Evolutionary conservation across 2,888 invertebrate genomes (phyloP).

Genomic region (Atherix ibis): DNA sequence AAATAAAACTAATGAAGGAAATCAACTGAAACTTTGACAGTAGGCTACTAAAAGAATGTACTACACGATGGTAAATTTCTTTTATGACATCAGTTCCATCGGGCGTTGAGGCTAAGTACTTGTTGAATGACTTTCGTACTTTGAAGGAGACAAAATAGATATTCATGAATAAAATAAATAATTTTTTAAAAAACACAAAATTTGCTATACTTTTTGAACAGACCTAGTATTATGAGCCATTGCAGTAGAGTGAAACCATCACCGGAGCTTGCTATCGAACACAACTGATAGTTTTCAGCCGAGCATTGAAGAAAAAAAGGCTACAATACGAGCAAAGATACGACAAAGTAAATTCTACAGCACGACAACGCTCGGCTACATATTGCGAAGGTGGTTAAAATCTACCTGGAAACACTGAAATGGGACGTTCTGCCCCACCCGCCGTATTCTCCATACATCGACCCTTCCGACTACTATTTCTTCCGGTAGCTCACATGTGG

Average conservation of each 20-base stretch:
- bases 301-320: not conserved
- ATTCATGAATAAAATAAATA: no score
- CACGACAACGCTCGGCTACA: not conserved
- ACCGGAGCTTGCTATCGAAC: not conserved
- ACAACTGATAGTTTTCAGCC: no score
- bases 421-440: not conserved
- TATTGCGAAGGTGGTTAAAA: not conserved
- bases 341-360: not conserved
- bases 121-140: no score
- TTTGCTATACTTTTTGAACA: no score
- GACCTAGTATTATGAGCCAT: not conserved
- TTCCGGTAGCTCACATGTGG: not conserved
- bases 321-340: not conserved
- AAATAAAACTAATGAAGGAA: no score
- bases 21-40: no score
- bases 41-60: no score
- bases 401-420: not conserved
- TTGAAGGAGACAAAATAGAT: no score
- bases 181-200: no score
- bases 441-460: not conserved
- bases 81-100: no score
- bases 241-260: not conserved
- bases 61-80: no score
- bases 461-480: not conserved
- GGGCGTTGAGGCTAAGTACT: no score